Evolutionary conservation across 1,140 invertebrate species (phyloP).

Genomic region (Zaprionus davidi): DNA sequence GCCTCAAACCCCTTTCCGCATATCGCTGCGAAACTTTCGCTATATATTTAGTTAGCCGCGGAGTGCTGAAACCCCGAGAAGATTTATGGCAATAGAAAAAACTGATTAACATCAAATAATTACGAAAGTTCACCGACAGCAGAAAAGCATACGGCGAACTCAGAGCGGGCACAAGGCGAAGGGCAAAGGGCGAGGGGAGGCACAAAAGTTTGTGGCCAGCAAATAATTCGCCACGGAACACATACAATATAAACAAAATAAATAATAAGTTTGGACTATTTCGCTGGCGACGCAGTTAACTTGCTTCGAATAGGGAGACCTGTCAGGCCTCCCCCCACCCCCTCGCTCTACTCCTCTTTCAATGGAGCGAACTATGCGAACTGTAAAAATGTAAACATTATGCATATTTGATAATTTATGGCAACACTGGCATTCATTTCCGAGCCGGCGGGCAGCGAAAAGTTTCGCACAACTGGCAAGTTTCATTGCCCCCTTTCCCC

Average conservation of each 20-base stretch:
- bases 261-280: conserved; percentile 72
- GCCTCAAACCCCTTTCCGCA: conserved; percentile 7
- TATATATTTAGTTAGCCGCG: conserved; percentile 34
- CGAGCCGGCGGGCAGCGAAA: conserved; percentile 49
- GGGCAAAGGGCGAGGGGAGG: background rate
- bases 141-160: conserved; percentile 62
- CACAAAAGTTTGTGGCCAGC: conserved; percentile 60
- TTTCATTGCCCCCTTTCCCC: conserved; percentile 21
- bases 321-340: background rate
- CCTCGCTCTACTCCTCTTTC: background rate
- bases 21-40: conserved; percentile 42
- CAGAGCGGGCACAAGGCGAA: background rate
- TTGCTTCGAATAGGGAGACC: conserved; percentile 49
- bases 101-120: conserved; percentile 84
- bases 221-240: conserved; percentile 72
- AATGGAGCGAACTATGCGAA: conserved; percentile 20
- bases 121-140: conserved; percentile 75
- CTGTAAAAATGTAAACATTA: conserved; percentile 82
- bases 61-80: conserved; percentile 23
- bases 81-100: conserved; percentile 72
- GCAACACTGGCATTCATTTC: conserved; percentile 83
- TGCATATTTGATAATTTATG: conserved; percentile 84
- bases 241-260: conserved; percentile 78
- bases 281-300: conserved; percentile 74
- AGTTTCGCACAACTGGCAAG: conserved; percentile 39